Percentiles rank a stretch among this genome's conserved stretches.
These are phyloP conservation scores for Drosophila fungiperda DNA, from an alignment of 2,888 invertebrate species.

Conservation along the genomic window DNA sequence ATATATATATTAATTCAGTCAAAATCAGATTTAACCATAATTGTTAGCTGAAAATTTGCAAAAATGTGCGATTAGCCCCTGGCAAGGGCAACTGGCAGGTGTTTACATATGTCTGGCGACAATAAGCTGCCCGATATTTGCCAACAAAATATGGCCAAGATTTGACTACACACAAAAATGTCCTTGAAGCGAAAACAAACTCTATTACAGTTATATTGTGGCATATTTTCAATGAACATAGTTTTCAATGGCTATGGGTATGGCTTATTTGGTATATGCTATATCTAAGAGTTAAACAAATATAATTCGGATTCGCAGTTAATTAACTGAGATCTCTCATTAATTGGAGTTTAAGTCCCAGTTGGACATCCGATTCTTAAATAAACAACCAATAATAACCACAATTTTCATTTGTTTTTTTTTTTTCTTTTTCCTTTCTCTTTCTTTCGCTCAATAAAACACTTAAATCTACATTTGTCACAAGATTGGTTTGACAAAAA, in stretches of 20 bases:
- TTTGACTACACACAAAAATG: neutral
- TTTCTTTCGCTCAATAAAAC: slow-evolving; percentile 72
- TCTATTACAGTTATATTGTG: neutral
- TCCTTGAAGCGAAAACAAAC: neutral
- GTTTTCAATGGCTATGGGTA: neutral
- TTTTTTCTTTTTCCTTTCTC: slow-evolving; percentile 36
- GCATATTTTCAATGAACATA: neutral
- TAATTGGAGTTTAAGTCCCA: neutral
- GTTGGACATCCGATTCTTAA: neutral
- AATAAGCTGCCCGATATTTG: neutral
- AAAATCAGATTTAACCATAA: neutral
- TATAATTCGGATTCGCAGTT: neutral
- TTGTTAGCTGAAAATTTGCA: neutral
- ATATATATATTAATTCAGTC: neutral
- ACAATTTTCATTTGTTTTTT: slow-evolving; percentile 29
- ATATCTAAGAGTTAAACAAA: neutral
- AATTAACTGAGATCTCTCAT: neutral
- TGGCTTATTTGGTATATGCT: neutral
- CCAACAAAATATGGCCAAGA: neutral
- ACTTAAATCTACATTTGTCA: slow-evolving; percentile 73
- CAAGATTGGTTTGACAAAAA: slow-evolving; percentile 54
- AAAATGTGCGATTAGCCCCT: neutral
- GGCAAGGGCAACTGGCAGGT: neutral
- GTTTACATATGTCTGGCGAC: neutral
- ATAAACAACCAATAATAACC: slow-evolving; percentile 8